Evolutionary conservation across 1,140 invertebrate species (phyloP), one percentile per base, ranked within the genome.

Genomic region (Coelopa frigida): DNA sequence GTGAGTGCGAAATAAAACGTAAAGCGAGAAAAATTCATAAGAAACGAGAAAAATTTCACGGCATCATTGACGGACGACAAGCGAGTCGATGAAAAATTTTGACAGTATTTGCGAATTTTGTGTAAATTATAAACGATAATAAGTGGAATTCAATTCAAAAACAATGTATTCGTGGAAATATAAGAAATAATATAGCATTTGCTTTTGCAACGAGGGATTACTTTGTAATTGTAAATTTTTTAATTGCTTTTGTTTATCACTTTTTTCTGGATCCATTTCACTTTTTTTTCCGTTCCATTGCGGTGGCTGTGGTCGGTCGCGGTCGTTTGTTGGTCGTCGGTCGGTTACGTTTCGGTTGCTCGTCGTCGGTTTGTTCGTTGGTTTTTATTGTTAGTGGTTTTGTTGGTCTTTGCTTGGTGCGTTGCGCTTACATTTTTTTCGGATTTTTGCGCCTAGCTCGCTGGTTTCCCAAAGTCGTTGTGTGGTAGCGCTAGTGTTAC

Each of bases 211-310:
- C n/a, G n/a, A n/a, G n/a, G n/a, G n/a, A n/a, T n/a, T n/a, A n/a
- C n/a, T n/a, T n/a, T n/a, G n/a, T n/a, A n/a, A n/a, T n/a, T n/a
- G n/a, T n/a, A n/a, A n/a, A 43, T 32, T 33, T 44, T 44, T 44
- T 44, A 44, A 44, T 44, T 44, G 42, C 42, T 44, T 44, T 44
- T 44, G 42, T 44, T 44, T 44, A 44, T 44, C 31, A 33, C 29
- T 44, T 44, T 44, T 43, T 44, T 33, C n/a, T 44, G 29, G 20
- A 44, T 35, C 35, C 31, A 33, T 33, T 29, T 29, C n/a, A 29
- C 27, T 8, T 29, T 29, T 29, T 8, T n/a, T 29, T n/a, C 27
- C 8, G 27, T 29, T 29, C n/a, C 27, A 8, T 8, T 29, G 27
- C n/a, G 27, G 27, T 29, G 27, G 27, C n/a, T 41, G 39, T 42